These are phyloP conservation scores for Papilio helenus DNA, from an alignment of 1,140 invertebrate genomes.

Conservation along the genomic window DNA sequence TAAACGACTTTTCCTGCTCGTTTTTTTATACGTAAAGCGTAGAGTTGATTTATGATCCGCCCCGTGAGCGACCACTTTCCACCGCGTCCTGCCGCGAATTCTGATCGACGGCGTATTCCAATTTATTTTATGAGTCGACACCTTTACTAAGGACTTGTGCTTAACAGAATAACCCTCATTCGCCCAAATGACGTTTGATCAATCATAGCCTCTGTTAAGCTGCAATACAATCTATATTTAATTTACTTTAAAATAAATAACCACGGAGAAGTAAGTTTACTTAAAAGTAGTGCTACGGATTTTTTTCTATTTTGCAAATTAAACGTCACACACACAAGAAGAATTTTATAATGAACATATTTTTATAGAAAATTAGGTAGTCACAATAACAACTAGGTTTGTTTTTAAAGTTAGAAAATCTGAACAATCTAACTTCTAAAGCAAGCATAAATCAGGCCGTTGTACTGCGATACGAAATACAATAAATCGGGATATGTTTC, in stretches of 20 bases:
- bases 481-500: not conserved
- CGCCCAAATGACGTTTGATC: constrained; percentile 50
- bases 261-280: too few relatives aligned
- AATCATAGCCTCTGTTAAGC: constrained; percentile 30
- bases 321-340: too few relatives aligned
- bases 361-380: not conserved
- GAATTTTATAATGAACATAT: too few relatives aligned
- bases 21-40: constrained; percentile 77
- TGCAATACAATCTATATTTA: not conserved
- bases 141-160: constrained; percentile 58
- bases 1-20: constrained; percentile 74
- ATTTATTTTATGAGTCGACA: constrained; percentile 80
- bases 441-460: not conserved
- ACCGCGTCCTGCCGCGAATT: constrained; percentile 67
- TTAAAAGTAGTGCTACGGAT: too few relatives aligned
- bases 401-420: not conserved
- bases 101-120: constrained; percentile 77
- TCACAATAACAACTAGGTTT: not conserved
- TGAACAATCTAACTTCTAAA: not conserved
- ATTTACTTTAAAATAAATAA: not conserved
- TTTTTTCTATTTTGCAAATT: too few relatives aligned
- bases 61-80: constrained; percentile 56
- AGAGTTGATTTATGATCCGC: constrained; percentile 76
- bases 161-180: constrained; percentile 49
- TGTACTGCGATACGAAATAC: not conserved